Evolutionary conservation across 2,888 invertebrate genomes (phyloP), one percentile per base, ranked within the genome.

Genomic region (Cheiracanthium punctorium): DNA sequence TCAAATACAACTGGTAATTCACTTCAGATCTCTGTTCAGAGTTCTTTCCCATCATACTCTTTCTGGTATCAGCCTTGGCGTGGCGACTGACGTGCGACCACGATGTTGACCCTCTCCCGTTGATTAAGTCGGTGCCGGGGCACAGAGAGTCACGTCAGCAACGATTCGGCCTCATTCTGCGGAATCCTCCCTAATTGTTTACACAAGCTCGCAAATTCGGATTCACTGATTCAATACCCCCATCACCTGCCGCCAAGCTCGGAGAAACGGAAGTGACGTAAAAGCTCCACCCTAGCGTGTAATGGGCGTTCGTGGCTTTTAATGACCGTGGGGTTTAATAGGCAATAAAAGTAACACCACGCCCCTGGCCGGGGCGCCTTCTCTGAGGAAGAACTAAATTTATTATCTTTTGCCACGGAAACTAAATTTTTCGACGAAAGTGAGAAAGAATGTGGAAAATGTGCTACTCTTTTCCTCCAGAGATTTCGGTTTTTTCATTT

Each of bases 291-390:
- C 74, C 73, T 69, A 58, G 69, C 70, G 67, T 69, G 75, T 76
- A 82, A 82, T 75, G 82, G 70, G 37, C 58, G 48, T 74, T 74
- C 64, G 80, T 48, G 48, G 48, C 41, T 58, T 75, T 75, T 81
- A 81, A 82, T 75, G 82, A 82, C 75, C 70, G 75, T 43, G 20
- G 70, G n/a, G 70, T 41, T 82, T 75, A 82, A 82, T 82, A 75
- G 82, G 82, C 71, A 82, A 82, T 82, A 82, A 82, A 82, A 82
- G 73, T 82, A 70, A 75, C 82, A 75, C 82, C 82, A 82, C 82
- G 82, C 82, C 82, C 75, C 74, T 75, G 24, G 29, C 32, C 17
- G 7, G 24, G 41, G n/a, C 43, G 65, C 67, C 48, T 32, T 30
- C 33, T 64, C 32, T 43, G 32, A 28, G 33, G 29, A 48, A 73